phyloP scores from a whole-genome alignment of 2,113 vertebrate species.

The Microtus oregoni region DNA sequence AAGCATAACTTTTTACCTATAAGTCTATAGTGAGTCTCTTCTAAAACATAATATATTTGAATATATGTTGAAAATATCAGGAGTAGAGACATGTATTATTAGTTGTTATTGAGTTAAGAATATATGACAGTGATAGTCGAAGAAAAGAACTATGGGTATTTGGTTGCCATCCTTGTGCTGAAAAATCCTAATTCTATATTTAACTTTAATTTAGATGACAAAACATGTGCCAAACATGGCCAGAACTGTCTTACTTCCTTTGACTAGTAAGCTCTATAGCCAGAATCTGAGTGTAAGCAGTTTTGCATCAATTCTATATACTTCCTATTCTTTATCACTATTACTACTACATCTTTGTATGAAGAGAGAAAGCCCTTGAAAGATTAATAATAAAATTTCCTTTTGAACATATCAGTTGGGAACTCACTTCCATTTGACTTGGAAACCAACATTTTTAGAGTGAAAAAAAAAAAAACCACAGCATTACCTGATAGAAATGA shows the following conservation, averaged over 20 bases:
- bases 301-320: not conserved
- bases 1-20: slow-evolving; percentile 3
- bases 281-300: not conserved
- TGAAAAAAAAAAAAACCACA: not conserved
- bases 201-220: slow-evolving; percentile 27
- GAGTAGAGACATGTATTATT: not conserved
- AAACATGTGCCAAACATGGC: not conserved
- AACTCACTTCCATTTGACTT: slow-evolving; percentile 22
- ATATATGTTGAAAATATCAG: slow-evolving; percentile 2
- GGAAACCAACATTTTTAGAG: not conserved
- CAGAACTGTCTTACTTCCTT: not conserved
- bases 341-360: not conserved
- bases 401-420: not conserved
- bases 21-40: not conserved
- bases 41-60: not conserved
- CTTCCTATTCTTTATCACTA: not conserved
- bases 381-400: not conserved
- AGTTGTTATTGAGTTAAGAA: not conserved
- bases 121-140: not conserved
- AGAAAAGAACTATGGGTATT: not conserved
- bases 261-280: not conserved
- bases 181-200: not conserved
- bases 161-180: not conserved
- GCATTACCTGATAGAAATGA: not conserved
- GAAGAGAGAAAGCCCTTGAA: not conserved